These are phyloP conservation scores for Xestia ashworthii DNA, from an alignment of 2,888 invertebrate genomes.

Conservation along the genomic window DNA sequence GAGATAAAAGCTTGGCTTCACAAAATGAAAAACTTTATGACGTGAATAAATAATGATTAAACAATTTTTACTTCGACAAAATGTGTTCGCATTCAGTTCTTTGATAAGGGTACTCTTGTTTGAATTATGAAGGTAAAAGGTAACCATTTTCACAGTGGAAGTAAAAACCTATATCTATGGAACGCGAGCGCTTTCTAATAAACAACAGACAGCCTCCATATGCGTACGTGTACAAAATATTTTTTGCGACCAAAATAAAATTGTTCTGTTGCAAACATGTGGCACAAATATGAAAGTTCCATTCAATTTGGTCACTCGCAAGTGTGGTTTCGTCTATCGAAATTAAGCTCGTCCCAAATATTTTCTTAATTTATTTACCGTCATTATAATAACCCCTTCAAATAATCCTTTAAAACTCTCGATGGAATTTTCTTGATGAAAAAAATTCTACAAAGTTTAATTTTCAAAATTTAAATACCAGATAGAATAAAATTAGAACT, in stretches of 20 bases:
- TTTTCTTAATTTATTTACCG: conserved; percentile 30
- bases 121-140: conserved; percentile 58
- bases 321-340: conserved; percentile 20
- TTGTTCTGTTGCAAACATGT: conserved; percentile 35
- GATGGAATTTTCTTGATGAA: conserved; percentile 14
- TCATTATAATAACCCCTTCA: conserved; percentile 16
- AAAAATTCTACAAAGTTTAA: conserved; percentile 11
- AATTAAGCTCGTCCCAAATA: conserved; percentile 40
- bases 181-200: conserved; percentile 61
- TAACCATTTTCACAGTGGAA: conserved; percentile 49
- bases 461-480: conserved; percentile 21
- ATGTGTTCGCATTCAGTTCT: conserved; percentile 40
- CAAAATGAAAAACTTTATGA: conserved; percentile 38
- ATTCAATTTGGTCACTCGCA: conserved; percentile 27
- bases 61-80: conserved; percentile 52
- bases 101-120: conserved; percentile 44
- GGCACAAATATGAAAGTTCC: conserved; percentile 29
- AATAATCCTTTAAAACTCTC: conserved; percentile 20
- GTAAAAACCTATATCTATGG: conserved; percentile 58
- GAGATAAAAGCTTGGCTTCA: conserved; percentile 34
- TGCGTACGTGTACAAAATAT: conserved; percentile 68
- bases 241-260: conserved; percentile 60
- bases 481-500: conserved; percentile 40
- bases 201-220: conserved; percentile 65
- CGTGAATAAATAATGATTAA: conserved; percentile 51